phyloP scores from a whole-genome alignment of 2,888 invertebrate species.

The Adelognathus sp. region DNA sequence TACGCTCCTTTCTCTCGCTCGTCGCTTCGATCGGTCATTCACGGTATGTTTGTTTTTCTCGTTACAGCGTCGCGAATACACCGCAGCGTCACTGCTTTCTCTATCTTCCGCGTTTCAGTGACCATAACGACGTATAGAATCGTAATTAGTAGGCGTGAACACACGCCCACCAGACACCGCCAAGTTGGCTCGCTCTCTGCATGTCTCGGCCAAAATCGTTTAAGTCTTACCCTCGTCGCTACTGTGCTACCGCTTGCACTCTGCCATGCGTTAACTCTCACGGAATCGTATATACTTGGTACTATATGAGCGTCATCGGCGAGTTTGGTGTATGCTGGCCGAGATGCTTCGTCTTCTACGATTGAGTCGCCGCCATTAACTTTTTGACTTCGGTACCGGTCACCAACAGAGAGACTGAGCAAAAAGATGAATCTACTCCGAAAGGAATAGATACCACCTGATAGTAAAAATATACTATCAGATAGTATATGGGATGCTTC shows the following conservation, averaged over 20 bases:
- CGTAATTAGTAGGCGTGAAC: constrained; percentile 81
- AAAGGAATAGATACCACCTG: no score
- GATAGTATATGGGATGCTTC: no score
- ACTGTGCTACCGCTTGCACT: constrained; percentile 45
- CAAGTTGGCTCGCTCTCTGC: constrained; percentile 62
- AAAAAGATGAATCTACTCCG: no score
- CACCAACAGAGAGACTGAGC: no score
- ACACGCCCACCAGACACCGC: constrained; percentile 78
- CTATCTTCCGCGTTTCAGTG: constrained; percentile 50
- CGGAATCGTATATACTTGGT: not conserved
- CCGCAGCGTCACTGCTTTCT: constrained; percentile 33
- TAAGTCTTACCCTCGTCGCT: constrained; percentile 58
- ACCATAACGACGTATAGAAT: constrained; percentile 76
- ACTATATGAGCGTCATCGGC: not conserved
- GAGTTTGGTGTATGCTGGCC: not conserved
- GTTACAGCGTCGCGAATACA: constrained; percentile 62
- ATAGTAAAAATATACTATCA: no score
- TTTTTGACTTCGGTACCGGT: not conserved
- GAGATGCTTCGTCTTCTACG: not conserved
- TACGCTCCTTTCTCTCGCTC: constrained; percentile 23
- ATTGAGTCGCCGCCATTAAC: constrained; percentile 24
- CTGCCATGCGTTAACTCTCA: not conserved
- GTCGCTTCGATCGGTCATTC: constrained; percentile 77
- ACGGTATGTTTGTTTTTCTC: constrained; percentile 75
- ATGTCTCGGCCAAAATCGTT: constrained; percentile 69